Base-by-base conservation (phyloP, 1,140 invertebrate genomes). In the Brachionus rubens region DNA sequence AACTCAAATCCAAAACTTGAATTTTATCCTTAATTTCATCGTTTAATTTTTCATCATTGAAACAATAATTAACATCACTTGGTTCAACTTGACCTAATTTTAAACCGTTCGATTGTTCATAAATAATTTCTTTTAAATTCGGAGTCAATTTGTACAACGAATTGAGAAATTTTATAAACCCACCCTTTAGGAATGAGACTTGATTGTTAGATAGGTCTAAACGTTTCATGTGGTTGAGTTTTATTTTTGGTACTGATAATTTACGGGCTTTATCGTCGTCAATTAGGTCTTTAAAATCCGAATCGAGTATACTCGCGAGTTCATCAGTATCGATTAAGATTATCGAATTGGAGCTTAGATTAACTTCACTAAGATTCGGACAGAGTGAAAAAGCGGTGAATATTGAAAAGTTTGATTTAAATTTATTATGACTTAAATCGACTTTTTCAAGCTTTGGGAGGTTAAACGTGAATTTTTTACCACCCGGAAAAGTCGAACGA, bases 261-360 rank as follows among this genome's bases (percentile, higher is more conserved):
- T 72, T 48, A 36, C 24, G 30, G 4, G 68, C 68, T 36, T 72
- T 48, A 40, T 72, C 43, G 2, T 72, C 68, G 26, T 72, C 68
- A 0, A 70, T 0, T 7, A 70, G 19, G 2, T 65, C 40, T 6
- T 2, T 19, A 40, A 40, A 36, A n/a, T 41, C 16, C 3, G 26
- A n/a, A 28, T 33, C 54, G 3, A 59, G 14, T 21, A 59, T 12
- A 36, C 9, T 33, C 14, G 36, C 21, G 5, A 43, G 7, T n/a
- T 65, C 36, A 10, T 65, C 59, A 10, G 40, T 65, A 28, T 65
- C 59, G 2, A 72, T 21, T 24, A 50, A 21, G 0, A 21, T 30
- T 12, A 72, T 50, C 2, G n/a, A 21, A 26, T 72, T 72, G 6
- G 26, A 36, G 46, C 68, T 72, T 1, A 72, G 28, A 33, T 72